A percentile compares a stretch with the other conserved stretches of the same genome.
phyloP scores from a whole-genome alignment of 2,888 invertebrate species.

The Adelphocoris suturalis region DNA sequence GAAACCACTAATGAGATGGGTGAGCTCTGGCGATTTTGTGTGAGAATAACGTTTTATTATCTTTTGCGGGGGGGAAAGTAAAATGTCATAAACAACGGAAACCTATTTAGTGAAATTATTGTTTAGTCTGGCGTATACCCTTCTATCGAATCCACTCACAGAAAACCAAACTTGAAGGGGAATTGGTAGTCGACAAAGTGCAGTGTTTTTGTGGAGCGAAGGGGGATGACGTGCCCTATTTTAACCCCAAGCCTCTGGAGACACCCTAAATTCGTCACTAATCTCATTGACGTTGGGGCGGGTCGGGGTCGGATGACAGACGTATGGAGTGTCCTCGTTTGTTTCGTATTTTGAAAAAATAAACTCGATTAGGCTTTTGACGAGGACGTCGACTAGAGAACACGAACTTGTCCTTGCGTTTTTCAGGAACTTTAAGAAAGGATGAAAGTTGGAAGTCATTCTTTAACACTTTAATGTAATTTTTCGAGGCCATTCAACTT shows the following conservation, averaged over 20 bases:
- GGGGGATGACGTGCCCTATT: not conserved
- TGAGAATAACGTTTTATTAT: too few relatives aligned
- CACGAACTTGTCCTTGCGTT: too few relatives aligned
- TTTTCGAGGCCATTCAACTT: too few relatives aligned
- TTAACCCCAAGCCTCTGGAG: not conserved
- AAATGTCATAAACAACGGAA: not conserved
- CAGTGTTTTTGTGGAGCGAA: constrained; percentile 5
- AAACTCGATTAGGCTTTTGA: not conserved
- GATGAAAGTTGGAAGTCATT: too few relatives aligned
- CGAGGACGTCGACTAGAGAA: too few relatives aligned
- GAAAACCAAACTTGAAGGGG: constrained; percentile 2
- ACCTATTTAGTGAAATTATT: constrained; percentile 23
- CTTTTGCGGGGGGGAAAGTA: too few relatives aligned
- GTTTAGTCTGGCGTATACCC: constrained; percentile 27
- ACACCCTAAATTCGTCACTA: constrained; percentile 32
- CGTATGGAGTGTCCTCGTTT: not conserved
- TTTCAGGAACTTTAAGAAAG: too few relatives aligned
- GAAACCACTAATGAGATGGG: too few relatives aligned
- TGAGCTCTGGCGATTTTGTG: too few relatives aligned
- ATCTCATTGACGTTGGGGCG: constrained; percentile 36
- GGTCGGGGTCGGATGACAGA: constrained; percentile 6
- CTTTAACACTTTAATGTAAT: too few relatives aligned
- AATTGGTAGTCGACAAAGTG: constrained; percentile 45
- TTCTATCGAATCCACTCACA: constrained; percentile 9
- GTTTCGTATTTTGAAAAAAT: not conserved